Base-by-base conservation (phyloP, 2,888 invertebrate genomes). In the Tiphia femorata region DNA sequence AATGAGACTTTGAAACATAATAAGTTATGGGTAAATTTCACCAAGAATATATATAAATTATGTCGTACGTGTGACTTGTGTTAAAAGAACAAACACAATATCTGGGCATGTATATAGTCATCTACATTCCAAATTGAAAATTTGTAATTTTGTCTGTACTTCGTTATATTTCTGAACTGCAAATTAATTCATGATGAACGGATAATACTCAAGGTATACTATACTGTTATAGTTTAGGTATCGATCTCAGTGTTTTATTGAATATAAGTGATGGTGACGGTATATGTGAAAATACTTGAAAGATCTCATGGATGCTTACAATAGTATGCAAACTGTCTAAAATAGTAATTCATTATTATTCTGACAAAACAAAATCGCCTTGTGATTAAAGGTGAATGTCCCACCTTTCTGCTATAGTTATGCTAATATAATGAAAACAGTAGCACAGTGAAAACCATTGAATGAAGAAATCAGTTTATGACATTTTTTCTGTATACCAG, bases 161-260 rank as follows among this genome's bases (percentile, higher is more conserved):
- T 57, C 51, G 41, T 58, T 62, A 65, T 69, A 67, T 63, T 68
- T 67, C 67, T 62, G 58, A 56, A 67, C 65, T 62, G 62, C 58
- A 74, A 72, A 65, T 51, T 72, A 73, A 58, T 64, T 72, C 67
- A 56, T 65, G 65, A 65, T 68, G 46, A 50, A 62, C 62, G 55
- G 53, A 60, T 63, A 76, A 77, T 77, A 76, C 73, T 76, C 75
- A 72, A 63, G 52, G 71, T 64, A 73, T 70, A 75, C 58, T 41
- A 50, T 69, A 62, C 61, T 67, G 67, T 70, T 76, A 75, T 72
- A 76, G 73, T 75, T 76, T 76, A 77, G 66, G 69, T 74, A 73
- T 59, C 68, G 77, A 78, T 78, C 77, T 78, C 76, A 76, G 55
- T 76, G 73, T 76, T 70, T 65, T 50, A 65, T 57, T 67, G 63